Base-by-base conservation (phyloP, 2,888 invertebrate species). In the Acleris holmiana region DNA sequence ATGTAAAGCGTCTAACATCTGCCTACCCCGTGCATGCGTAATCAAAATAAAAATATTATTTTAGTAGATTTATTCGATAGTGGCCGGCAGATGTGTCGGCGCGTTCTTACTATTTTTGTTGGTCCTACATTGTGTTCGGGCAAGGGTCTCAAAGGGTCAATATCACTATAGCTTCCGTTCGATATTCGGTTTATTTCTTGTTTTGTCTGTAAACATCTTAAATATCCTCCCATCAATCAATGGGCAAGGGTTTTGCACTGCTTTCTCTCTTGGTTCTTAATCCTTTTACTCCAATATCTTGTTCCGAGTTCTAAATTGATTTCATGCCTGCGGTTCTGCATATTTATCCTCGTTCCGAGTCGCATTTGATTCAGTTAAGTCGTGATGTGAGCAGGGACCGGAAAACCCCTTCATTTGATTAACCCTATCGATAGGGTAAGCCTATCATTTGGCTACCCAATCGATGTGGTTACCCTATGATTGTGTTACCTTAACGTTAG, bases 41-140 rank as follows among this genome's bases (percentile, higher is more conserved):
- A 90, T 91, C 89, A 91, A 90, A 91, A 92, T 91, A 90, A 92
- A 91, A 92, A 91, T 91, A 91, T 89, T 87, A 91, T 91, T 91
- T 89, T 85, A 84, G 87, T 90, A 90, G 91, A 92, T 92, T 91
- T 91, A 90, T 91, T 87, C 79, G 91, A 92, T 91, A 90, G 88
- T 85, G 84, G 76, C 76, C 83, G 84, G 89, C 91, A 92, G 91
- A 92, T 92, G 91, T 84, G 81, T 80, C 76, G 84, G 84, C 80
- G 82, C 79, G 81, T 72, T 69, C 82, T 81, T 84, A 86, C 83
- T 89, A 85, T 90, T 89, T 91, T 91, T 88, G 84, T 87, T 88
- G 74, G 76, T 73, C 81, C 80, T 81, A 80, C 84, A 86, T 82
- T 89, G 83, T 90, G 84, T 89, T 87, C 88, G 77, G 82, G 76